Base-by-base conservation (phyloP, 2,888 invertebrate genomes). In the Drosophila birchii region DNA sequence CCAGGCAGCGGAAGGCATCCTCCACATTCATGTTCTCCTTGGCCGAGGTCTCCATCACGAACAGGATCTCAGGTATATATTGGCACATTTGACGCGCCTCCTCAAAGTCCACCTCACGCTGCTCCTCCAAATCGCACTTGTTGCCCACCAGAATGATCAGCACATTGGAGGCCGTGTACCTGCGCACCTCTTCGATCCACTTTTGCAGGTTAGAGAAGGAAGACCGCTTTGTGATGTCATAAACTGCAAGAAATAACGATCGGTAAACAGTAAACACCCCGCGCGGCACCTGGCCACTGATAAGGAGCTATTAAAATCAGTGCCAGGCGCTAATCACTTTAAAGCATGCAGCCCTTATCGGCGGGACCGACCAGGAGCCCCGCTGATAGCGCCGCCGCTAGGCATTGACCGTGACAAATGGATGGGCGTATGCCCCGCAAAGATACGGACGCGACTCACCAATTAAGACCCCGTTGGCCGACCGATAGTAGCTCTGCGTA, bases 401-500 rank as follows among this genome's bases (percentile, higher is more conserved):
- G 36, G 23, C 23, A 53, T 23, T 36, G 18, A 39, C 57, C 41
- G 51, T 85, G 71, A 68, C 71, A 59, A 78, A 76, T 76, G 62
- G 23, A 26, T 77, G 74, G 75, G 77, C 67, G 71, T 75, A 59
- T 55, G 62, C 60, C 55, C 43, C 26, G 11, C 51, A 12, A 55
- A 49, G 32, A 34, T 18, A 29, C 54, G 51, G 51, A 74, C 85
- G 91, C 93, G 63, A 76, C 86, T 91, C 93, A 96, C 96, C 96
- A 90, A 99, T 96, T 80, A 99, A 97, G 73, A 99, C 98, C 82
- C 98, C 98, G 94, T 99, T 98, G 45, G 98, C 98, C 81, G 98
- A 98, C 90, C 99, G 95, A 93, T 98, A 99, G 92, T 98, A 98
- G 92, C 98, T 98, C 92, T 98, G 98, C 1, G 98, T 99, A 84